phyloP scores from a whole-genome alignment of 2,888 invertebrate species.

The Dasysyrphus albostriatus region DNA sequence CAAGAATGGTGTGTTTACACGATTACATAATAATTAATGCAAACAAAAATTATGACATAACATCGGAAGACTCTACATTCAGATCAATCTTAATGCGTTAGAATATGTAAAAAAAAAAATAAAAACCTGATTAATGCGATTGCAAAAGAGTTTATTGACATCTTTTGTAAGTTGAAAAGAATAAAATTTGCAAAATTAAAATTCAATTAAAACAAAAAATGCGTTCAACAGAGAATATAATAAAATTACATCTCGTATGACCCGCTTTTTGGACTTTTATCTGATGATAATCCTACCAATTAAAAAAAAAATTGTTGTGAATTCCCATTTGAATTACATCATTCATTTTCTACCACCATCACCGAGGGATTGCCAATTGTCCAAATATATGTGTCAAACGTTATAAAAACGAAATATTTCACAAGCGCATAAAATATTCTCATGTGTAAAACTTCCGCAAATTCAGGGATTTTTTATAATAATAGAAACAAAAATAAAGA shows the following conservation, averaged over 20 bases:
- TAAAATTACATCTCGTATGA: slow-evolving; percentile 36
- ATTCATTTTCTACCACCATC: not conserved
- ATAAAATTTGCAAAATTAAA: not conserved
- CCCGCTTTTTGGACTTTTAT: slow-evolving; percentile 18
- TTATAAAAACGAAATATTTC: slow-evolving; percentile 6
- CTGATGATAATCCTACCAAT: slow-evolving; percentile 3
- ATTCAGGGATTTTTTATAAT: slow-evolving; percentile 6
- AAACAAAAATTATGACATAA: not conserved
- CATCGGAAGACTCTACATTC: not conserved
- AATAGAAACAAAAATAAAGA: not conserved
- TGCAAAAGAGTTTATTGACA: slow-evolving; percentile 31
- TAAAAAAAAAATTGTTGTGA: not conserved
- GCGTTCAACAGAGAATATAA: slow-evolving; percentile 26
- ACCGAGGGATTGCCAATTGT: slow-evolving; percentile 1
- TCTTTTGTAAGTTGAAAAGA: not conserved
- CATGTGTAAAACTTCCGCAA: slow-evolving; percentile 47
- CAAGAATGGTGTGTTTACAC: not conserved
- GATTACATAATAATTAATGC: not conserved
- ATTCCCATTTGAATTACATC: slow-evolving; percentile 46
- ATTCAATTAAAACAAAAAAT: slow-evolving; percentile 3
- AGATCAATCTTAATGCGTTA: not conserved
- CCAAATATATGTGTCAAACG: slow-evolving; percentile 30
- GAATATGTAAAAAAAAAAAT: not conserved
- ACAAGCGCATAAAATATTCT: slow-evolving; percentile 24
- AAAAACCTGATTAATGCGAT: slow-evolving; percentile 4